phyloP scores from a whole-genome alignment of 2,113 vertebrate species.

The Acanthisitta chloris region DNA sequence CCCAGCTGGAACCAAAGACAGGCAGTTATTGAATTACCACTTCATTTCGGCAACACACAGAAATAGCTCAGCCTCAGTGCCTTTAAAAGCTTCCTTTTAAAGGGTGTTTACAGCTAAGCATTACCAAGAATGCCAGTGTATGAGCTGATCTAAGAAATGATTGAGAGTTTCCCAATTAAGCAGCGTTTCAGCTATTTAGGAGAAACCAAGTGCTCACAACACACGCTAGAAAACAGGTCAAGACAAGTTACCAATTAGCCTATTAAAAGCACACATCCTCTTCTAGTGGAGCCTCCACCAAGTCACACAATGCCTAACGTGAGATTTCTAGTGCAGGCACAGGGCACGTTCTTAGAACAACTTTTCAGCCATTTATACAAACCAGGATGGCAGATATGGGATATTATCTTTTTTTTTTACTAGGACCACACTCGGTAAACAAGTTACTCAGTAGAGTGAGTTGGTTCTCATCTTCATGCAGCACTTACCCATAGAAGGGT shows the following conservation, averaged over 20 bases:
- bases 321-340: neutral
- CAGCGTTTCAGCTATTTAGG: conserved; percentile 69
- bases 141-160: conserved; percentile 63
- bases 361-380: conserved; percentile 37
- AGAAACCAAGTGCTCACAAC: conserved; percentile 65
- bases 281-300: conserved; percentile 17
- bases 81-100: conserved; percentile 63
- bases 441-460: neutral
- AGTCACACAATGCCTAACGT: neutral
- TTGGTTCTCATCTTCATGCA: neutral
- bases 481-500: neutral
- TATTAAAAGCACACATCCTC: conserved; percentile 69
- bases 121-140: conserved; percentile 49
- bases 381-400: neutral
- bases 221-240: conserved; percentile 74
- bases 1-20: neutral
- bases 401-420: neutral
- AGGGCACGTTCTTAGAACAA: neutral
- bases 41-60: neutral
- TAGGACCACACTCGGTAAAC: neutral
- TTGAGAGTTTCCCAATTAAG: conserved; percentile 75
- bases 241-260: conserved; percentile 76
- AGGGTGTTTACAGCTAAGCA: conserved; percentile 66
- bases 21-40: neutral
- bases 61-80: conserved; percentile 4